Evolutionary conservation across 2,113 vertebrate species (phyloP).

Genomic region (Camelus bactrianus): DNA sequence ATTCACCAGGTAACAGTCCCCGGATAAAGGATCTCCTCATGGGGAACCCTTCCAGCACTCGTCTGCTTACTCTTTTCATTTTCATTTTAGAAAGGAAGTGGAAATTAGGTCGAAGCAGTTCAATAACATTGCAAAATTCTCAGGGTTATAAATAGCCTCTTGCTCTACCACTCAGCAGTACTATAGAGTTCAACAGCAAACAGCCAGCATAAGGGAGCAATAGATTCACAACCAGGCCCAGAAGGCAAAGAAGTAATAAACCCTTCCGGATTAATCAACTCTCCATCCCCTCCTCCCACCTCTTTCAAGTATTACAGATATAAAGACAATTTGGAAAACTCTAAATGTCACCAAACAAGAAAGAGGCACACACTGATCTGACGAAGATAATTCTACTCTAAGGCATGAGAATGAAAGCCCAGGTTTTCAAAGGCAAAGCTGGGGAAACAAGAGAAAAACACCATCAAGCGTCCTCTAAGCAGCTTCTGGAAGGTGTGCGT

Average conservation of each 20-base stretch:
- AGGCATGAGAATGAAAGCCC: neutral
- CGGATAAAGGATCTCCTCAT: constrained; percentile 17
- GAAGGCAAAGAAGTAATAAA: neutral
- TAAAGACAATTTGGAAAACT: neutral
- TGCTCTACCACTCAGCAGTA: neutral
- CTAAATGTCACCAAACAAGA: neutral
- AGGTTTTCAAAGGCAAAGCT: neutral
- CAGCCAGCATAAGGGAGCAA: neutral
- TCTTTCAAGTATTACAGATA: neutral
- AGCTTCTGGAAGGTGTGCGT: constrained; percentile 33
- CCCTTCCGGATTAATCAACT: neutral
- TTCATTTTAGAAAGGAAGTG: constrained; percentile 74
- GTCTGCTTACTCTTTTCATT: constrained; percentile 64
- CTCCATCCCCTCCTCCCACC: neutral
- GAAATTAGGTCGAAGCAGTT: constrained; percentile 63
- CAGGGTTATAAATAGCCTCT: constrained; percentile 67
- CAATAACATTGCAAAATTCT: constrained; percentile 71
- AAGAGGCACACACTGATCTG: neutral
- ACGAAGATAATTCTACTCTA: neutral
- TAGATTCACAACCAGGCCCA: neutral
- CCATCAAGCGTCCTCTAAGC: neutral
- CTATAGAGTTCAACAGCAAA: constrained; percentile 4
- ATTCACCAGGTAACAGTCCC: neutral
- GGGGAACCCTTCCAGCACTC: constrained; percentile 22
- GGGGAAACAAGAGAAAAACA: neutral